Conservation (phyloP, 1,140 invertebrate genomes). For the Pectinophora gossypiella region DNA sequence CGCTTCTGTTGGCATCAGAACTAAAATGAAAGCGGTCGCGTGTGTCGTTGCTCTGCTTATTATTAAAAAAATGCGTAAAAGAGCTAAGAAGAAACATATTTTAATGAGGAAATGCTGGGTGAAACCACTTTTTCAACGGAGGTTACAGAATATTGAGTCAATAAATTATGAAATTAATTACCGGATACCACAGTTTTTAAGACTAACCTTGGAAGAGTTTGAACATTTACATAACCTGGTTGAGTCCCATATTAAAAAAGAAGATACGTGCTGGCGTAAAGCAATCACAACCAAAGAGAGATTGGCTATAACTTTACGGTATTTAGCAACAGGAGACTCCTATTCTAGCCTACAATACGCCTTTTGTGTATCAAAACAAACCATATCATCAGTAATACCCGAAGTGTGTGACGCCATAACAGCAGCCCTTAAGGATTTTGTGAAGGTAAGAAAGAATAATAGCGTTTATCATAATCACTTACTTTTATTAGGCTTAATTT, state of each 20-base stretch:
- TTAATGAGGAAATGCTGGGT: too few relatives aligned
- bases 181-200: too few relatives aligned
- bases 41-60: too few relatives aligned
- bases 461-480: slow-evolving; percentile 1
- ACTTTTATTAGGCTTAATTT: slow-evolving; percentile 4
- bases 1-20: too few relatives aligned
- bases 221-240: background rate
- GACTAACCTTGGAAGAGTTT: background rate
- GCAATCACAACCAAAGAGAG: slow-evolving; percentile 22
- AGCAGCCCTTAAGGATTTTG: slow-evolving; percentile 4
- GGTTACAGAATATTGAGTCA: too few relatives aligned
- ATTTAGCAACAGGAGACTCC: slow-evolving; percentile 34
- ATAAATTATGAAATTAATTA: too few relatives aligned
- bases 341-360: slow-evolving; percentile 23
- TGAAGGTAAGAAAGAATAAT: slow-evolving; percentile 12
- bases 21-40: too few relatives aligned
- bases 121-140: too few relatives aligned
- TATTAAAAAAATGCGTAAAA: too few relatives aligned
- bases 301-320: slow-evolving; percentile 28
- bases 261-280: background rate
- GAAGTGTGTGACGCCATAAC: slow-evolving; percentile 11
- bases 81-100: too few relatives aligned
- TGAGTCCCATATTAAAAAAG: background rate
- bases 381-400: slow-evolving; percentile 10
- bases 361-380: slow-evolving; percentile 11